phyloP scores from a whole-genome alignment of 2,888 invertebrate genomes.

The Dryobota labecula region DNA sequence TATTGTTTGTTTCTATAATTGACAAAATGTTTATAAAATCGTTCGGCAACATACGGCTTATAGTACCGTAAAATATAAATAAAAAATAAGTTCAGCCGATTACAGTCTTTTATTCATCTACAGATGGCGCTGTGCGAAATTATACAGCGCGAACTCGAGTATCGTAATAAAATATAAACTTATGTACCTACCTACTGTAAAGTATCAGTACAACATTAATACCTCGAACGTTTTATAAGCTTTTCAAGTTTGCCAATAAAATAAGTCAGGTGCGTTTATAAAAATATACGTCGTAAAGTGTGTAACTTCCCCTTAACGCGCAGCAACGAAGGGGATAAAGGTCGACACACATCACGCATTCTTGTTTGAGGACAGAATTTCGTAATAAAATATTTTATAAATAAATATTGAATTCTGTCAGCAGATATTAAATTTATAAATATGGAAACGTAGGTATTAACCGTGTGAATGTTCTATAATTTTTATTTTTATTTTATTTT shows the following conservation, averaged over 20 bases:
- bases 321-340: constrained; percentile 32
- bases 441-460: neutral
- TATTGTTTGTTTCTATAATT: too few species aligned
- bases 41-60: too few species aligned
- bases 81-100: neutral
- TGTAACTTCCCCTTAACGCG: constrained; percentile 57
- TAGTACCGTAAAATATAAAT: too few species aligned
- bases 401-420: constrained; percentile 26
- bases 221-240: constrained; percentile 56
- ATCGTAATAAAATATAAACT: constrained; percentile 53
- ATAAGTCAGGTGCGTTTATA: constrained; percentile 67
- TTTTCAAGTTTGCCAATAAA: constrained; percentile 68
- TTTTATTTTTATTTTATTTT: neutral
- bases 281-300: constrained; percentile 64
- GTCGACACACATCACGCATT: constrained; percentile 38
- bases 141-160: constrained; percentile 36
- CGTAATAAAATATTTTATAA: constrained; percentile 40
- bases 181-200: constrained; percentile 32
- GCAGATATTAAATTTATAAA: constrained; percentile 6
- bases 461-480: neutral
- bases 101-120: neutral
- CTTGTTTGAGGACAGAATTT: constrained; percentile 31
- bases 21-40: too few species aligned
- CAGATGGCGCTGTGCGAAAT: constrained; percentile 48
- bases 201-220: constrained; percentile 51